phyloP scores from a whole-genome alignment of 2,797 vertebrate genomes.

The Macropodus opercularis region DNA sequence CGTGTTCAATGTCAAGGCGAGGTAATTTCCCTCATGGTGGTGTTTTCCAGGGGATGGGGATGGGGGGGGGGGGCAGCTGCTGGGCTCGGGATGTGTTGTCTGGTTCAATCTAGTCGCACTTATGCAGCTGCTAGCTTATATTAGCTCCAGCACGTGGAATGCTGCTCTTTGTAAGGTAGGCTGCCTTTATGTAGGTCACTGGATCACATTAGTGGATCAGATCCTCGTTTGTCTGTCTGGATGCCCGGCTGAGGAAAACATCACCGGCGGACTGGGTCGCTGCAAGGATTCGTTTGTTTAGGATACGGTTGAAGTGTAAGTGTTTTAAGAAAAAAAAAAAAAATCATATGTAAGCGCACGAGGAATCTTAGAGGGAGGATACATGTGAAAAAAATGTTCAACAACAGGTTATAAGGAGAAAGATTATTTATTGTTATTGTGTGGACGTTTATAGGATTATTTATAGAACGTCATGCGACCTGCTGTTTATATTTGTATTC shows the following conservation, averaged over 20 bases:
- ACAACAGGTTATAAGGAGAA: background rate
- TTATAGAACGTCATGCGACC: background rate
- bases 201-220: constrained; percentile 6
- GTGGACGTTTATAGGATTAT: background rate
- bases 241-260: background rate
- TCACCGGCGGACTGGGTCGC: background rate
- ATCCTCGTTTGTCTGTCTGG: background rate
- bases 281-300: no score
- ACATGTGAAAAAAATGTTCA: background rate
- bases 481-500: background rate
- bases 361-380: background rate
- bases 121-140: background rate
- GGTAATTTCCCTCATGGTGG: constrained; percentile 63
- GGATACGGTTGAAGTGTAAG: no score
- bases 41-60: constrained; percentile 68
- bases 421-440: background rate
- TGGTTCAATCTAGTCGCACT: constrained; percentile 47
- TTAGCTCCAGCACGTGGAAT: constrained; percentile 54
- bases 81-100: constrained; percentile 21
- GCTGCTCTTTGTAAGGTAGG: constrained; percentile 8
- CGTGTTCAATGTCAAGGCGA: constrained; percentile 80
- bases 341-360: background rate
- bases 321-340: no score
- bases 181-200: constrained; percentile 29
- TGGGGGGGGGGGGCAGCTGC: constrained; percentile 60